A percentile compares a stretch with the other conserved stretches of the same genome.
Evolutionary conservation across 2,113 vertebrate species (phyloP).

Genomic region (Polypterus bichir): DNA sequence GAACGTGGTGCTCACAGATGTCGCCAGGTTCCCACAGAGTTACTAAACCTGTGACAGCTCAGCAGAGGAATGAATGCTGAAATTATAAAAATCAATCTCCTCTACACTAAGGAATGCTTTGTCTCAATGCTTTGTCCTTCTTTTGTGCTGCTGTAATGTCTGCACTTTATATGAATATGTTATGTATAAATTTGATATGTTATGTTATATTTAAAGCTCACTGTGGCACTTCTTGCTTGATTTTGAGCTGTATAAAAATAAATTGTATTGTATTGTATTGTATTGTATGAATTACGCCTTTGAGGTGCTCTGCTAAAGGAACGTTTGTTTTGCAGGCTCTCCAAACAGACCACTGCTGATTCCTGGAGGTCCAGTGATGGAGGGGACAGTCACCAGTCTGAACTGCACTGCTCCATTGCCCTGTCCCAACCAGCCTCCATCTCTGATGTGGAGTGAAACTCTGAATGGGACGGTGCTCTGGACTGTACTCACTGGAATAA

Average conservation of each 20-base stretch:
- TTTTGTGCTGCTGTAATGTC: not conserved
- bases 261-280: not conserved
- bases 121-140: no score
- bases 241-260: slow-evolving; percentile 11
- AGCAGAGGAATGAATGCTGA: no score
- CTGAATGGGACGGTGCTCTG: slow-evolving; percentile 22
- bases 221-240: not conserved
- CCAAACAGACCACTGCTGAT: slow-evolving; percentile 22
- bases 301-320: not conserved
- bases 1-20: no score
- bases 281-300: not conserved
- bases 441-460: slow-evolving; percentile 31
- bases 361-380: slow-evolving; percentile 25
- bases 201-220: not conserved
- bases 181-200: not conserved
- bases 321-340: slow-evolving; percentile 19
- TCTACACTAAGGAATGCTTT: no score
- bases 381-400: slow-evolving; percentile 28
- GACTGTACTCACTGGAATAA: slow-evolving; percentile 10
- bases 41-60: no score
- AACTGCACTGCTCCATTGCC: slow-evolving; percentile 26
- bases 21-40: no score
- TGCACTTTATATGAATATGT: not conserved
- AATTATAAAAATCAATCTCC: no score
- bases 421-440: slow-evolving; percentile 31